These are phyloP conservation scores for Cavia aperea DNA, from an alignment of 2,113 vertebrate species.

Conservation along the genomic window DNA sequence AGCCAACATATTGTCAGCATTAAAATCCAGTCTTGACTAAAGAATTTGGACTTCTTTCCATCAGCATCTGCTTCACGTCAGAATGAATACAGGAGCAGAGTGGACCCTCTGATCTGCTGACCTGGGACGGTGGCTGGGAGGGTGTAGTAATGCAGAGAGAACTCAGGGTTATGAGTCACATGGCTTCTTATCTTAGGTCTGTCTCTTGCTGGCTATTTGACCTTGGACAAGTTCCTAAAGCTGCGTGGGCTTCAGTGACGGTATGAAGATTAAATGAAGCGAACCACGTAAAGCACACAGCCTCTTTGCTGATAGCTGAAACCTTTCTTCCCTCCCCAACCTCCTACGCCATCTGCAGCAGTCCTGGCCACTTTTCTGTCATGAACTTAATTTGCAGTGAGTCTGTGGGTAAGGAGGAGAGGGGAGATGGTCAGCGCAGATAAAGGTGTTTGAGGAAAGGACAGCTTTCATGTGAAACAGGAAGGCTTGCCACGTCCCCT, in stretches of 20 bases:
- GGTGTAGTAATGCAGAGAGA: not conserved
- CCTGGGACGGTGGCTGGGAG: not conserved
- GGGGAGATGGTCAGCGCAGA: not conserved
- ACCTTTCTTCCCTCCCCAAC: not conserved
- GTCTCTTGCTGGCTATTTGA: not conserved
- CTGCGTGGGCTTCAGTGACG: not conserved
- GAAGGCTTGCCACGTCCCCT: not conserved
- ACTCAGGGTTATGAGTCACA: not conserved
- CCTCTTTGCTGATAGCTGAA: not conserved
- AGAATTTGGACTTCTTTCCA: not conserved
- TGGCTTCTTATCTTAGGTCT: not conserved
- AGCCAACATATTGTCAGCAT: not conserved
- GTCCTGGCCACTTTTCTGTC: not conserved
- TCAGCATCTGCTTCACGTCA: not conserved
- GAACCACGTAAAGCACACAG: not conserved
- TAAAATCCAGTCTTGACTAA: not conserved
- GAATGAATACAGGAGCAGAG: not conserved
- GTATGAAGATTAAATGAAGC: not conserved
- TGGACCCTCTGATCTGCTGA: not conserved
- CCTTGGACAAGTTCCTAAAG: not conserved
- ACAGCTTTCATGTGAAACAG: not conserved
- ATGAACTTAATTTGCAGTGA: not conserved
- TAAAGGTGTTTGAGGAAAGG: not conserved
- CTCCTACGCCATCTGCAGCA: not conserved
- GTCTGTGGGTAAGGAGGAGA: not conserved